Conservation (phyloP, 1,140 invertebrate genomes). For the Elymnias hypermnestra region DNA sequence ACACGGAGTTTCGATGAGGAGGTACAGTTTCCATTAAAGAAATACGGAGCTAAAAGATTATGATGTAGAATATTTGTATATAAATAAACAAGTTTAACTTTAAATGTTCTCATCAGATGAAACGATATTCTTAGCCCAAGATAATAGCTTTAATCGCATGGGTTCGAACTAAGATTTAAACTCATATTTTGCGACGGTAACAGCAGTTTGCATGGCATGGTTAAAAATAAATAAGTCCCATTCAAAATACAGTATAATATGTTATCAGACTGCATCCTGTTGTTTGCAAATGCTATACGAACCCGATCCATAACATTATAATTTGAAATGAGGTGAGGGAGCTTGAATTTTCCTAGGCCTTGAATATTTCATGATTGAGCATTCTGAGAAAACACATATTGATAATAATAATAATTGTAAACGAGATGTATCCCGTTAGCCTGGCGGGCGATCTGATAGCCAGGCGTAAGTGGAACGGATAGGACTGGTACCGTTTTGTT, state of each 20-base stretch:
- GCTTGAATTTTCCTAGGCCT: constrained; percentile 6
- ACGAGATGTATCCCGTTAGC: constrained; percentile 30
- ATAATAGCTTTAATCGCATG: too few relatives aligned
- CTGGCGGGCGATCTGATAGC: constrained; percentile 22
- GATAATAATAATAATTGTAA: constrained; percentile 34
- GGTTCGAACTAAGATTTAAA: too few relatives aligned
- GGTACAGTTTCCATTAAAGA: too few relatives aligned
- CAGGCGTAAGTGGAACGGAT: constrained; percentile 29
- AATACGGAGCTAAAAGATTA: too few relatives aligned
- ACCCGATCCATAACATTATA: not conserved
- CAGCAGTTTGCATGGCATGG: too few relatives aligned
- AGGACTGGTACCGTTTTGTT: constrained; percentile 26
- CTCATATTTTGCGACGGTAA: too few relatives aligned
- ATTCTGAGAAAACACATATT: constrained; percentile 14
- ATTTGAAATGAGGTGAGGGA: constrained; percentile 3
- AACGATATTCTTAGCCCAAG: too few relatives aligned
- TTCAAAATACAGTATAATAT: not conserved
- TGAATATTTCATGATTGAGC: constrained; percentile 31
- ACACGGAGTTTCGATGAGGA: too few relatives aligned
- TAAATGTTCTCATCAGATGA: too few relatives aligned
- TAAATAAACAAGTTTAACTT: too few relatives aligned
- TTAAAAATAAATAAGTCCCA: too few relatives aligned
- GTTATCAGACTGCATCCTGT: not conserved
- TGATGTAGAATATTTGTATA: too few relatives aligned
- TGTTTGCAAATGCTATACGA: not conserved